Conservation (phyloP, 2,797 vertebrate species). For the Novumbra hubbsi region DNA sequence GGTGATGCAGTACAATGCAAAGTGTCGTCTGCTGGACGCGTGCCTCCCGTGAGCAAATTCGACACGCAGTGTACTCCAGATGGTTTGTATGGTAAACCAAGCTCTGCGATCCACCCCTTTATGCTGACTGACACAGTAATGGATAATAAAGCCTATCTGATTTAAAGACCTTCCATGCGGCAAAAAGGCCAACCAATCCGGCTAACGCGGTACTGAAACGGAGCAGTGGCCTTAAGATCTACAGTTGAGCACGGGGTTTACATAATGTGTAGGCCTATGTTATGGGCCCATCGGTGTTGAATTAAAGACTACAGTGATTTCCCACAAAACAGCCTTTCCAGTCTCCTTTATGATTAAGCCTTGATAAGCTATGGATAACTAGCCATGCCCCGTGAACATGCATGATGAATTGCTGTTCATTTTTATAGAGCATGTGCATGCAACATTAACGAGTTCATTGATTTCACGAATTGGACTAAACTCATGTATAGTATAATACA, state of each 20-base stretch:
- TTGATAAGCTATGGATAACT: background rate
- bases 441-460: background rate
- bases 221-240: background rate
- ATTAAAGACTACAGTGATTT: background rate
- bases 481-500: background rate
- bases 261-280: background rate
- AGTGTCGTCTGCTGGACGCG: slow-evolving; percentile 52
- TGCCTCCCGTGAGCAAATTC: slow-evolving; percentile 49
- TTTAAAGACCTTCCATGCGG: slow-evolving; percentile 19
- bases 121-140: slow-evolving; percentile 31
- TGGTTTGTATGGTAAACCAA: slow-evolving; percentile 44
- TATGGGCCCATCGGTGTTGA: background rate
- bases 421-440: background rate
- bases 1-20: slow-evolving; percentile 35
- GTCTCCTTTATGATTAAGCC: background rate
- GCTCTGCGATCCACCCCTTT: slow-evolving; percentile 40
- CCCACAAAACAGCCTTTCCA: background rate
- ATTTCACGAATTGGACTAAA: background rate
- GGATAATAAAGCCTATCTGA: slow-evolving; percentile 30
- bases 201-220: background rate
- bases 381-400: background rate
- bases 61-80: slow-evolving; percentile 51
- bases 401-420: background rate
- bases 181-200: background rate
- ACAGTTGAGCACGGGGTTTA: background rate